Percentiles rank a stretch among this genome's conserved stretches.
Conservation (phyloP, 2,888 invertebrate genomes). For the Pyrochroa serraticornis region DNA sequence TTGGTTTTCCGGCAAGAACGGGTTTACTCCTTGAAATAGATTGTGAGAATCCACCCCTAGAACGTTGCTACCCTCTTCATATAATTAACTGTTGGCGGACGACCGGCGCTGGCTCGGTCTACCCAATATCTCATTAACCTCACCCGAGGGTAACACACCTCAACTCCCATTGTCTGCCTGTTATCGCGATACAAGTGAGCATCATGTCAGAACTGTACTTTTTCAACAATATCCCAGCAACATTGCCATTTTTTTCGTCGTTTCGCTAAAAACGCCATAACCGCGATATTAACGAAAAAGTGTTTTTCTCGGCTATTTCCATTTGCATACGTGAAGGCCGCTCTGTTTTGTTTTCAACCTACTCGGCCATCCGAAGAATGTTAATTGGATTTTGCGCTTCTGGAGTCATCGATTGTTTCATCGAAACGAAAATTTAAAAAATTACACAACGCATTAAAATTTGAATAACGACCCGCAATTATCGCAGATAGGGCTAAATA, state of each 20-base stretch:
- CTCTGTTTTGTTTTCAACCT: conserved; percentile 12
- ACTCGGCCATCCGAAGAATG: conserved; percentile 32
- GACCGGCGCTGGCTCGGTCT: conserved; percentile 40
- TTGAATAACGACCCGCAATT: too few species aligned
- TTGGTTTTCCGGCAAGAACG: conserved; percentile 23
- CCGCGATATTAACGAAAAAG: not conserved
- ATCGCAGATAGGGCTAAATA: too few species aligned
- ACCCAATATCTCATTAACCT: conserved; percentile 54
- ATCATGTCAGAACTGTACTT: conserved; percentile 13
- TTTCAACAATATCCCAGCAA: not conserved
- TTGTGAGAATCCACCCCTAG: conserved; percentile 31
- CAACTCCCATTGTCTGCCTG: conserved; percentile 43
- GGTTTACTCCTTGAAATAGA: conserved; percentile 1
- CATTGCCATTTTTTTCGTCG: too few species aligned
- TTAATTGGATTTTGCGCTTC: conserved; percentile 36
- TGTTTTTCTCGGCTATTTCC: conserved; percentile 16
- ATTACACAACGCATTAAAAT: too few species aligned
- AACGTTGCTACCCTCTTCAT: conserved; percentile 47
- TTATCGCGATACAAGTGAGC: conserved; percentile 37
- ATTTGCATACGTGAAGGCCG: conserved; percentile 24
- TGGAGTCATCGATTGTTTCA: conserved; percentile 5
- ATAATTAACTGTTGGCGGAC: conserved; percentile 53
- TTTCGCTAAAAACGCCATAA: too few species aligned
- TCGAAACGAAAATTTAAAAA: too few species aligned
- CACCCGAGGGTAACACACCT: conserved; percentile 48